Base-by-base conservation (phyloP, 2,797 vertebrate species). In the Macropodus opercularis region DNA sequence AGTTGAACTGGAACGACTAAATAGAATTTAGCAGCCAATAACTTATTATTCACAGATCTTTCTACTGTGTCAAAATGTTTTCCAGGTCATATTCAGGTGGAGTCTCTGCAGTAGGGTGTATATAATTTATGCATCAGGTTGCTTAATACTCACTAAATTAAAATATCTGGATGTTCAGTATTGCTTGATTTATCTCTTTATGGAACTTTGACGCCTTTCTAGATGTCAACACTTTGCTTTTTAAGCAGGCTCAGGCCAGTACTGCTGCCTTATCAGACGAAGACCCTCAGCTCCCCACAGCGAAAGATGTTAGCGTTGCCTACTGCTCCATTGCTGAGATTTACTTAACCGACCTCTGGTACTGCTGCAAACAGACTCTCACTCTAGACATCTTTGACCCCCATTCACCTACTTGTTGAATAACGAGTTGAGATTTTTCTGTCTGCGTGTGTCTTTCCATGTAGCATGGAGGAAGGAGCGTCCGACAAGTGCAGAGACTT, bases 321-420 rank as follows among this genome's bases (percentile, higher is more conserved):
- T 93, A 92, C 86, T 95, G 94, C 71, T 94, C 93, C 27, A 79
- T 94, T 0, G 92, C 93, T 11, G 94, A 95, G 86, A 93, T 95
- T 80, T 94, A 92, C 81, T 87, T 95, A 35, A 93, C 94, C 53
- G 93, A 95, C 87, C 92, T 95, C 62, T 94, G 94, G 94, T 95
- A 92, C 83, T 27, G 26, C 8, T 66, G 43, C 43, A 36, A 14
- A 56, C 29, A 8, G 10, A 60, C 35, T 39, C 40, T 32, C 40
- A 38, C 53, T 35, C 13, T 40, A 46, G 44, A 69, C 47, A 49
- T 6, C 11, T 42, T 2, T 35, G 62, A 65, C 17, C 6, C 32
- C 23, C 6, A 29, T 51, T 49, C 56, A 23, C 24, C 52, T 42
- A 19, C 49, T 26, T 12, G 14, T 34, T 57, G 55, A 3, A 38